Evolutionary conservation across 1,140 invertebrate species (phyloP), one percentile per base, ranked within the genome.

Genomic region (Apis florea): DNA sequence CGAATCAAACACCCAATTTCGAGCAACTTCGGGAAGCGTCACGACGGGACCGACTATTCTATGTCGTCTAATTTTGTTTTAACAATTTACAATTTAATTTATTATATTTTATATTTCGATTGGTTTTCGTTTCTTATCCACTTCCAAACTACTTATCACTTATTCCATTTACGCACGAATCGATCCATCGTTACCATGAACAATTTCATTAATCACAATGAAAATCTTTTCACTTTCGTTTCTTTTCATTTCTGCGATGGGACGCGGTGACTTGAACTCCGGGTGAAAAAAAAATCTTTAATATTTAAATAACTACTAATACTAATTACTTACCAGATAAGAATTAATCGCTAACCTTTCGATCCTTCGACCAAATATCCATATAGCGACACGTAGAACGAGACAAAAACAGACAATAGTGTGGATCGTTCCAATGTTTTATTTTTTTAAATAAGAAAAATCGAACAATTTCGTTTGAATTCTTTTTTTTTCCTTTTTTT

Each of bases 1-100:
- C 86, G 83, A 89, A 88, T 90, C 87, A 90, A 89, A 90, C 54
- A 85, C 69, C 73, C 72, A 87, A 84, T 89, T 79, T 61, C 72
- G 64, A 83, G 40, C 47, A 70, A 75, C 26, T 79, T 79, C 71
- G 61, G 61, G 53, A 86, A 86, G 75, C 59, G 71, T 83, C 66
- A 67, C 66, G 84, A 86, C 66, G 67, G 67, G 59, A 72, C 74
- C 59, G 59, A 79, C 59, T 72, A 56, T 71, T 58, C 75, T 74
- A 31, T 51, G 58, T 19, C 59, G 61, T 59, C 51, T 77, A 54
- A 40, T 40, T 40, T 64, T 13, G 9, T 31, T 75, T 54, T 2
- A 24, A 79, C 24, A 26, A 24, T 61, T 15, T 61, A 26, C 15
- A 5, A 24, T 56, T 84, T 21, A n/a, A 40, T 82, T 58, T 26